Conservation (phyloP, 1,140 invertebrate species). For the Coenobita brevimanus region DNA sequence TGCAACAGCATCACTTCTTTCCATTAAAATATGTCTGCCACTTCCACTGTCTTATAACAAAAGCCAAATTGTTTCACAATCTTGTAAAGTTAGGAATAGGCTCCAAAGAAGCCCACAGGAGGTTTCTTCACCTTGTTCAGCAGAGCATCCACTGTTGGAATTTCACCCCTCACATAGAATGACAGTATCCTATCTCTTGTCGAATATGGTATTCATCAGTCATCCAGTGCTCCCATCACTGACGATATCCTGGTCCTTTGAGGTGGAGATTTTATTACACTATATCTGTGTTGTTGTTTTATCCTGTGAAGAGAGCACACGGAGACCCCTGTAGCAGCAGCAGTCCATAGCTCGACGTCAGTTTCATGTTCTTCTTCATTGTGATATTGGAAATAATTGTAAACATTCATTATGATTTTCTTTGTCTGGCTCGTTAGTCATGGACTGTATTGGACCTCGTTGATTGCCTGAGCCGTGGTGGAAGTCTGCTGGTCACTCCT, state of each 20-base stretch:
- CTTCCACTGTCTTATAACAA: no score
- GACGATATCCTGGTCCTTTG: conserved; percentile 27
- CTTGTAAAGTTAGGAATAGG: background rate
- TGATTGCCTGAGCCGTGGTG: no score
- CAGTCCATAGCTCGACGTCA: background rate
- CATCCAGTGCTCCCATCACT: conserved; percentile 32
- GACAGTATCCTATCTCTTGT: conserved; percentile 15
- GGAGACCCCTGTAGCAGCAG: conserved; percentile 24
- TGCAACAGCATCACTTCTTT: no score
- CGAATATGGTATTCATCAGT: no score
- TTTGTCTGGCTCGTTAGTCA: conserved; percentile 28
- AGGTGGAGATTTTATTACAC: no score
- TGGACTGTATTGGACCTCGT: background rate
- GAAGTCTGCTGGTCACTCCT: no score
- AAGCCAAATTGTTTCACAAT: no score
- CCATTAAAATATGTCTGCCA: no score
- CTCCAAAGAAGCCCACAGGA: conserved; percentile 4
- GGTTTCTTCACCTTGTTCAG: conserved; percentile 1
- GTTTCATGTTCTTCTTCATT: conserved; percentile 12
- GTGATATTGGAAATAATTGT: conserved; percentile 23
- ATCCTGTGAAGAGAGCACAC: conserved; percentile 13
- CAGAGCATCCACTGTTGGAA: background rate
- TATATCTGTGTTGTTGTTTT: conserved; percentile 25
- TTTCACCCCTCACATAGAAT: conserved; percentile 39
- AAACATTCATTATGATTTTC: conserved; percentile 36